These are phyloP conservation scores for Rhizoglyphus robini DNA, from an alignment of 1,140 invertebrate species.

Conservation along the genomic window DNA sequence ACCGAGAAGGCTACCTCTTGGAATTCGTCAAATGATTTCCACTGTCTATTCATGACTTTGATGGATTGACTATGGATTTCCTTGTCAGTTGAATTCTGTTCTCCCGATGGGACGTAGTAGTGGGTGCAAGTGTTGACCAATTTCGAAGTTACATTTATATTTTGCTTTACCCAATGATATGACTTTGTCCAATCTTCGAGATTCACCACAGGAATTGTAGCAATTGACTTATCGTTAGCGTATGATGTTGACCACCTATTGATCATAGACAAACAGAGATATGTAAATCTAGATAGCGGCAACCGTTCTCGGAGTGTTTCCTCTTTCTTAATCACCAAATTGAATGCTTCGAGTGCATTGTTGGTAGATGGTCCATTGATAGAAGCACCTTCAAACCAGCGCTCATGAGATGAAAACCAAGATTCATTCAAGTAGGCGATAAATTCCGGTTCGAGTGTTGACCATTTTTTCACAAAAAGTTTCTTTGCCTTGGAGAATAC, in stretches of 20 bases:
- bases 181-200: not conserved
- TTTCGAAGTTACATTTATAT: not conserved
- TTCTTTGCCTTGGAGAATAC: not conserved
- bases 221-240: not conserved
- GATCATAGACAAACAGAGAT: not conserved
- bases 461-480: not conserved
- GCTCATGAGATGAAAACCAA: not conserved
- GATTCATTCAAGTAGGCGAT: not conserved
- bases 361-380: not conserved
- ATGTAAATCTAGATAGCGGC: not conserved
- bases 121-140: not conserved
- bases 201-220: not conserved
- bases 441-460: not conserved
- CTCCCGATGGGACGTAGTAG: not conserved
- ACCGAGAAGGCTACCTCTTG: not conserved
- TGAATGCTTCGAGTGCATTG: not conserved
- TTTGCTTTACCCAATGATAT: not conserved
- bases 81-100: too few species aligned
- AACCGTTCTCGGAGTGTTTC: not conserved
- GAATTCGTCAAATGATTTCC: not conserved
- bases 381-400: not conserved
- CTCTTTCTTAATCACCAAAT: not conserved
- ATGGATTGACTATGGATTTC: not conserved
- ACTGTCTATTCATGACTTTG: not conserved
- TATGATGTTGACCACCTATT: not conserved